Percentiles rank a stretch among this genome's conserved stretches.
Conservation (phyloP, 2,797 vertebrate species). For the Propithecus deckenii region DNA sequence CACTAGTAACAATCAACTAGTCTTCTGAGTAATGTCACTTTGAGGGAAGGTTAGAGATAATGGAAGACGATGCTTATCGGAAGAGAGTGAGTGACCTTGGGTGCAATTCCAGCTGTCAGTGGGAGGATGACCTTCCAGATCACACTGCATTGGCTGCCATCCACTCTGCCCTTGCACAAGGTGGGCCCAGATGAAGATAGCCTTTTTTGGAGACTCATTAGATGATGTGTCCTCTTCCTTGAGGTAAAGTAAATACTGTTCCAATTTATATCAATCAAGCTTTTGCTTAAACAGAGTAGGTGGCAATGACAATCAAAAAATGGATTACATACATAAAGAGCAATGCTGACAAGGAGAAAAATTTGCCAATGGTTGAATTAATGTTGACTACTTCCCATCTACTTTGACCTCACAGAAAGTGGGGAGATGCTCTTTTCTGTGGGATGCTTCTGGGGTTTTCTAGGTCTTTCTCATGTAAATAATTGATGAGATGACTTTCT, state of each 20-base stretch:
- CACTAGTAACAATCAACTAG: not conserved
- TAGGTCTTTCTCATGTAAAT: not conserved
- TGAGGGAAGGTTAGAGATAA: not conserved
- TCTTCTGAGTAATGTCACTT: not conserved
- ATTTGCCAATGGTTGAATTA: not conserved
- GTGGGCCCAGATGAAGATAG: not conserved
- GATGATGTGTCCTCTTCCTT: not conserved
- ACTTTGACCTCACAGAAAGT: not conserved
- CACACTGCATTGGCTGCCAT: fast-evolving
- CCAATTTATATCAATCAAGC: not conserved
- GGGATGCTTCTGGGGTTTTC: not conserved
- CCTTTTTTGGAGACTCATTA: not conserved
- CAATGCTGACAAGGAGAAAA: not conserved
- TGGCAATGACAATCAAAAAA: not conserved
- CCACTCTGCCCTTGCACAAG: not conserved
- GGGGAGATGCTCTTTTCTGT: not conserved
- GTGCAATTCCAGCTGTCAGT: not conserved
- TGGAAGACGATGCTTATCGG: not conserved
- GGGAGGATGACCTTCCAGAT: not conserved
- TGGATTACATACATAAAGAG: not conserved
- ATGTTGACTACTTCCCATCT: not conserved
- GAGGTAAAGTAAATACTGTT: not conserved
- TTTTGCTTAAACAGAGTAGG: not conserved
- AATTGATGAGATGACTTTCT: not conserved
- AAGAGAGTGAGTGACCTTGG: not conserved